Percentiles rank a stretch among this genome's conserved stretches.
Conservation (phyloP, 2,113 vertebrate genomes). For the Egretta garzetta region DNA sequence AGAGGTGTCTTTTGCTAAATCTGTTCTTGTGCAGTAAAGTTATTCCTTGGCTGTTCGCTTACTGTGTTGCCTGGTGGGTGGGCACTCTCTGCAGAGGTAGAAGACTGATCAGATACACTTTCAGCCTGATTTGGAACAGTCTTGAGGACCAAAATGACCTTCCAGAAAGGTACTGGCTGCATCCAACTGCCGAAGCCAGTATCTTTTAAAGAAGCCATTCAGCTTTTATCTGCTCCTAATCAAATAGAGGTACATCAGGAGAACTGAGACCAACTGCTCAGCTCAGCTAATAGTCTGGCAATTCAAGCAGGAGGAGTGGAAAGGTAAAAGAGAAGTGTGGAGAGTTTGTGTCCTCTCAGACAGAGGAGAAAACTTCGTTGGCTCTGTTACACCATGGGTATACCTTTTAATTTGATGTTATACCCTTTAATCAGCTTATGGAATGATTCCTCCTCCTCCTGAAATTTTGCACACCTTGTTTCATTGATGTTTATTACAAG, state of each 20-base stretch:
- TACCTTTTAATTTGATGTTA: too few relatives aligned
- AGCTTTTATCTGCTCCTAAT: background rate
- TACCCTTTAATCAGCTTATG: background rate
- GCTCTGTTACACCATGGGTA: background rate
- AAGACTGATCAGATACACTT: background rate
- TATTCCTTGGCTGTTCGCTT: background rate
- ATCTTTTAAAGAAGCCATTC: background rate
- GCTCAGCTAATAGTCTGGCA: background rate
- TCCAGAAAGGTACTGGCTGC: background rate
- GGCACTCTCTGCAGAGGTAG: background rate
- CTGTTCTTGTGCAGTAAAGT: background rate
- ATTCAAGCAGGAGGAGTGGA: background rate
- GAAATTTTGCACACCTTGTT: background rate
- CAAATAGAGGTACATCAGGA: background rate
- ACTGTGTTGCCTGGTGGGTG: background rate
- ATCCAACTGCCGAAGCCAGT: background rate
- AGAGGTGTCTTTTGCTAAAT: background rate
- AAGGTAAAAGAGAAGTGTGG: background rate
- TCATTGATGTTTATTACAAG: background rate
- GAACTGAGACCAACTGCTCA: background rate
- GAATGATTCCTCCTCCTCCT: background rate
- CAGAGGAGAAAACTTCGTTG: background rate
- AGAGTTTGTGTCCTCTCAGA: background rate
- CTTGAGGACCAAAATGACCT: background rate
- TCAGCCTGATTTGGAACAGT: background rate